Conservation (phyloP, 1,140 invertebrate species). For the Drosophila nikananu region DNA sequence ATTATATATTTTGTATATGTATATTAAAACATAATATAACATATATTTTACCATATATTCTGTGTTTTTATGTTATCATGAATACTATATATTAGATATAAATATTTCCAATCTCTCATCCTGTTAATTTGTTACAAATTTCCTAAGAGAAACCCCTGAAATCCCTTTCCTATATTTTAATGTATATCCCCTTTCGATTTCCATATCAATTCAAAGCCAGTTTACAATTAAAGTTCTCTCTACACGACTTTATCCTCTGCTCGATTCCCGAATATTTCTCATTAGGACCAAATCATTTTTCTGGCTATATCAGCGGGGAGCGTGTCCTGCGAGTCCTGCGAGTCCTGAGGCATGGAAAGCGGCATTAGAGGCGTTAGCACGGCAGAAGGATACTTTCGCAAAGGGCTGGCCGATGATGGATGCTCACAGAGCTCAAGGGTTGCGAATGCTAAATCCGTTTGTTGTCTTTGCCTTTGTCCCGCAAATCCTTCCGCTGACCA, state of each 20-base stretch:
- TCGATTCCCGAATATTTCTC: background rate
- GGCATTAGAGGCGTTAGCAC: slow-evolving; percentile 4
- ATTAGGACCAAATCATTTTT: slow-evolving; percentile 36
- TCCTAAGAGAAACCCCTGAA: background rate
- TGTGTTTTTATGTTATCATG: background rate
- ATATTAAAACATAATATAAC: too few relatives aligned
- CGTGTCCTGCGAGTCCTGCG: slow-evolving; percentile 1
- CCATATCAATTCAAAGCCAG: background rate
- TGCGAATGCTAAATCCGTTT: slow-evolving; percentile 78
- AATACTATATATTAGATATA: background rate
- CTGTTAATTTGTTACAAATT: background rate
- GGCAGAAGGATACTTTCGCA: slow-evolving; percentile 2
- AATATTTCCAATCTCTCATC: background rate
- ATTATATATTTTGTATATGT: too few relatives aligned
- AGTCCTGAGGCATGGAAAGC: too few relatives aligned
- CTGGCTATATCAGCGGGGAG: slow-evolving; percentile 21
- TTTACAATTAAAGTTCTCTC: background rate
- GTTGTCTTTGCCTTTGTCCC: slow-evolving; percentile 67
- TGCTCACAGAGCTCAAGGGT: slow-evolving; percentile 59
- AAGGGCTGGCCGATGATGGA: slow-evolving; percentile 26
- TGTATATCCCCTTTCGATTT: background rate
- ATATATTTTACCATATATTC: too few relatives aligned
- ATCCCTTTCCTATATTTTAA: background rate
- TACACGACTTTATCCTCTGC: background rate
- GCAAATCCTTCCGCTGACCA: slow-evolving; percentile 71